These are phyloP conservation scores for Fringilla coelebs DNA, from an alignment of 2,797 vertebrate genomes.

Conservation along the genomic window DNA sequence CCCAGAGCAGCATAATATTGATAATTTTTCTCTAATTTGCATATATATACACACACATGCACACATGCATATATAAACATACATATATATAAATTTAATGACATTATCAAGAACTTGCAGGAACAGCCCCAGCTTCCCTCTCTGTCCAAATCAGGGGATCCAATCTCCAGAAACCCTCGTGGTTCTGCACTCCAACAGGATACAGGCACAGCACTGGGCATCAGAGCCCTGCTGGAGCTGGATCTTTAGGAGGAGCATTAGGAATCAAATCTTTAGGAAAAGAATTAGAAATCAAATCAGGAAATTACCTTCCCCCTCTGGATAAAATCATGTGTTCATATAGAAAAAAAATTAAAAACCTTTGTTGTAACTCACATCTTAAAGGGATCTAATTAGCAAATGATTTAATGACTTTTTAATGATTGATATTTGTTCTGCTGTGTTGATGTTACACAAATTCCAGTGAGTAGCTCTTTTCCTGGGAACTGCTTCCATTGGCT, in stretches of 20 bases:
- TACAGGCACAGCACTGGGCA: fast-evolving
- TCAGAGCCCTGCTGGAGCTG: not conserved
- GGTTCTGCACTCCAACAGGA: not conserved
- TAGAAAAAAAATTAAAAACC: not conserved
- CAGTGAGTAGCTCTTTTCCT: not conserved
- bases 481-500: not conserved
- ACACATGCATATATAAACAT: no score
- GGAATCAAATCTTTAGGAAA: not conserved
- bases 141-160: not conserved
- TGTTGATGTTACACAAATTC: not conserved
- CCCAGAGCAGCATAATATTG: not conserved
- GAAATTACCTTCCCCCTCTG: not conserved
- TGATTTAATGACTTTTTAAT: not conserved
- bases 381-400: not conserved
- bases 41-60: not conserved
- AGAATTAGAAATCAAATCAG: not conserved
- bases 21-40: not conserved
- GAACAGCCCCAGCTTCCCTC: not conserved
- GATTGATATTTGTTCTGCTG: not conserved
- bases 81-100: not conserved
- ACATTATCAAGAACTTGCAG: not conserved
- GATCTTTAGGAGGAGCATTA: not conserved
- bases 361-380: not conserved
- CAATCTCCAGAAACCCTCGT: not conserved
- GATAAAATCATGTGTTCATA: not conserved